Evolutionary conservation across 1,140 invertebrate species (phyloP).

Genomic region (Drosophila teissieri): DNA sequence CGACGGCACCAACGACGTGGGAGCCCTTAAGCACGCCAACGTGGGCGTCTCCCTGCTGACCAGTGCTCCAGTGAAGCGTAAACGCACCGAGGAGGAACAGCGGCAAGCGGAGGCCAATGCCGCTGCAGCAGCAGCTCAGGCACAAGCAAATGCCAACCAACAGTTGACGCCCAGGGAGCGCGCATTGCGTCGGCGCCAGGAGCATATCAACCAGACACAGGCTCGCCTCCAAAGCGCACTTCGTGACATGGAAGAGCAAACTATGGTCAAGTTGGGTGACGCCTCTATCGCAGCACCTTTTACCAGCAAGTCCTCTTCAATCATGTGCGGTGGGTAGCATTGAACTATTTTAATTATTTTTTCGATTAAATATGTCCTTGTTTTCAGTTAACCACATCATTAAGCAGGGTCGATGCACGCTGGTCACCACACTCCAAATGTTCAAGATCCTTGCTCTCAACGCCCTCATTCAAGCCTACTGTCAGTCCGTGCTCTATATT

Average conservation of each 20-base stretch:
- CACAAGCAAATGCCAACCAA: constrained; percentile 55
- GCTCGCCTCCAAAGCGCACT: constrained; percentile 86
- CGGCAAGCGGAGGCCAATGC: constrained; percentile 55
- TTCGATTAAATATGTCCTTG: constrained; percentile 13
- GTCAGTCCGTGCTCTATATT: constrained; percentile 98
- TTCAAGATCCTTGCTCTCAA: constrained; percentile 99
- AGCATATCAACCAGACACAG: constrained; percentile 81
- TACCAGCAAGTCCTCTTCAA: constrained; percentile 98
- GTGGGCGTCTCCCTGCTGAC: constrained; percentile 94
- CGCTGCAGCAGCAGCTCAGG: constrained; percentile 35
- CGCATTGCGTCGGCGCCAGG: constrained; percentile 70
- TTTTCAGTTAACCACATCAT: constrained; percentile 98
- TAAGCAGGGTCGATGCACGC: constrained; percentile 99
- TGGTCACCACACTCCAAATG: constrained; percentile 99
- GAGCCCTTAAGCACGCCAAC: constrained; percentile 98
- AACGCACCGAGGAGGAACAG: constrained; percentile 74
- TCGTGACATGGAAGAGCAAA: constrained; percentile 95
- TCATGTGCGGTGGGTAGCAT: constrained; percentile 90
- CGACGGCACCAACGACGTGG: constrained; percentile 99
- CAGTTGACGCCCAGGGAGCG: constrained; percentile 78
- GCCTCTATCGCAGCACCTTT: constrained; percentile 99
- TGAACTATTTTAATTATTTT: not conserved
- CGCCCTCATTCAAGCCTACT: constrained; percentile 98
- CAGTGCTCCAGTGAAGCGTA: constrained; percentile 90
- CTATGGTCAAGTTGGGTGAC: constrained; percentile 97